phyloP scores from a whole-genome alignment of 2,797 vertebrate species.

The Pangasius macronema region DNA sequence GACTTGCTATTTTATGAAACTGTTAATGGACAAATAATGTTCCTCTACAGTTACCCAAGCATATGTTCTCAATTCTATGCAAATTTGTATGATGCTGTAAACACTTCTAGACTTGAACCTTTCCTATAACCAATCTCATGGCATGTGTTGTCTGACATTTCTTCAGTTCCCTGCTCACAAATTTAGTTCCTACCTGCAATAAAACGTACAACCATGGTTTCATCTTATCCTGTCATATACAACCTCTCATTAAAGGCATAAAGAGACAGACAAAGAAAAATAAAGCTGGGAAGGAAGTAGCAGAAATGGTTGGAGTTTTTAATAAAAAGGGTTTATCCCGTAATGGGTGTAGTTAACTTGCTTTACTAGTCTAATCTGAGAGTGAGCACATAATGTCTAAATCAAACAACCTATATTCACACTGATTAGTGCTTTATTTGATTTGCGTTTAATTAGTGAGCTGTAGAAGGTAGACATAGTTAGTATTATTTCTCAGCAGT shows the following conservation, averaged over 20 bases:
- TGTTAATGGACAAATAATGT: background rate
- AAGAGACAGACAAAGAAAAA: background rate
- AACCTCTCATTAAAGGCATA: background rate
- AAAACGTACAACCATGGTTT: background rate
- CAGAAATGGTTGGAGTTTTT: background rate
- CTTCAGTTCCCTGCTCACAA: background rate
- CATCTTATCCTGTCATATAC: background rate
- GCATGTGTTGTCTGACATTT: background rate
- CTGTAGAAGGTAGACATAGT: too few relatives aligned
- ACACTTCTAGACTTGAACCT: background rate
- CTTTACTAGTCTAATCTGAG: background rate
- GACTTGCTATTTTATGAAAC: background rate
- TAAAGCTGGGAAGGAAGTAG: background rate
- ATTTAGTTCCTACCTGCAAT: background rate
- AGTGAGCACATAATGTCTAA: background rate
- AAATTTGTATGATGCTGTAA: background rate
- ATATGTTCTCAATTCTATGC: background rate
- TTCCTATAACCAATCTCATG: background rate
- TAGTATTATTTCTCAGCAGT: too few relatives aligned
- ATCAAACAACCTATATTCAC: background rate
- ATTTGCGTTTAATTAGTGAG: background rate
- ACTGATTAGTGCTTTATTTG: background rate
- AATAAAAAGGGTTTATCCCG: background rate
- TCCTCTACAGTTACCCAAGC: background rate
- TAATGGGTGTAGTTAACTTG: background rate